Conservation (phyloP, 2,797 vertebrate genomes). For the Sparidentex hasta region DNA sequence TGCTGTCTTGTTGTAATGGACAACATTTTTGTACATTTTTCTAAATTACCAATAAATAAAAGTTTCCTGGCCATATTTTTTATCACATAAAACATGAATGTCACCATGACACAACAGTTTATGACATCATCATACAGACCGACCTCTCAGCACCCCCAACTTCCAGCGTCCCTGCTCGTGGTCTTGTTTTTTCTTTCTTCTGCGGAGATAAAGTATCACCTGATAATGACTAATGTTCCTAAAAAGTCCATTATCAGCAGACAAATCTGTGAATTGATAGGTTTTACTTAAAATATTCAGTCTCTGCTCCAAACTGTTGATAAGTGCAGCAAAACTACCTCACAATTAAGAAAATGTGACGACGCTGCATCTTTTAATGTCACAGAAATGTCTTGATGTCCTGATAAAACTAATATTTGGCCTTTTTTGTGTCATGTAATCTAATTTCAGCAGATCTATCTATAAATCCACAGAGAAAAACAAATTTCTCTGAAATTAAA, state of each 20-base stretch:
- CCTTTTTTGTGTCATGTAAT: constrained; percentile 41
- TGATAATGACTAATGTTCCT: constrained; percentile 25
- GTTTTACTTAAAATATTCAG: neutral
- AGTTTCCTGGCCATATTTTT: no score
- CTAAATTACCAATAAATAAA: no score
- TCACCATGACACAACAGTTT: no score
- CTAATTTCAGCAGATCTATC: constrained; percentile 54
- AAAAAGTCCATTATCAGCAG: constrained; percentile 29
- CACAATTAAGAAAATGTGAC: no score
- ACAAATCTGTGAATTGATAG: constrained; percentile 42
- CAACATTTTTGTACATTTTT: no score
- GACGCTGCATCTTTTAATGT: no score
- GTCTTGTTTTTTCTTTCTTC: constrained; percentile 1
- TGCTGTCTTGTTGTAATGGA: no score
- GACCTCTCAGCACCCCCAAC: no score
- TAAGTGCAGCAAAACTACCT: no score
- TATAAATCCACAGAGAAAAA: constrained; percentile 41
- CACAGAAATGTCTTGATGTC: neutral
- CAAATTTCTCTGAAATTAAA: constrained; percentile 62
- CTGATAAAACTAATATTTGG: constrained; percentile 53
- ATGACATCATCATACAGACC: no score
- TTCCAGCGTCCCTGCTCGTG: neutral
- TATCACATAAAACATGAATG: no score
- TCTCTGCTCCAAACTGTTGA: no score
- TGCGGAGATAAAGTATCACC: neutral